Percentiles rank a stretch among this genome's conserved stretches.
phyloP scores from a whole-genome alignment of 2,888 invertebrate species.

The Furcula furcula region DNA sequence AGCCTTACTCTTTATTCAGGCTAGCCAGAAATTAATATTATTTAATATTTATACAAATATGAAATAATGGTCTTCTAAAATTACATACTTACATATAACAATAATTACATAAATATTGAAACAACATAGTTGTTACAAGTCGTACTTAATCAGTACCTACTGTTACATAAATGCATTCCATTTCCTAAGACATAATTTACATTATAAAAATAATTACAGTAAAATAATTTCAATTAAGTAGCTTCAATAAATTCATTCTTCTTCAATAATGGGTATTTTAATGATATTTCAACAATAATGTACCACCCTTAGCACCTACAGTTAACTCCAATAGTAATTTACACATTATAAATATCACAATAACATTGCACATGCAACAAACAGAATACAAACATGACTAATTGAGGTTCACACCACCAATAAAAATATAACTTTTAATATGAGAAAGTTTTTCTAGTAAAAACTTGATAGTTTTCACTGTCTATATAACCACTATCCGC shows the following conservation, averaged over 20 bases:
- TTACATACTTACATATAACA: slow-evolving; percentile 15
- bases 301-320: slow-evolving; percentile 69
- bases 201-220: slow-evolving; percentile 29
- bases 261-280: slow-evolving; percentile 37
- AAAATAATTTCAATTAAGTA: slow-evolving; percentile 33
- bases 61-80: no score
- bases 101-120: slow-evolving; percentile 30
- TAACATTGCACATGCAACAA: slow-evolving; percentile 74
- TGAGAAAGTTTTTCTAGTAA: slow-evolving; percentile 35
- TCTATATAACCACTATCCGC: slow-evolving; percentile 61
- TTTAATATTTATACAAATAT: no score
- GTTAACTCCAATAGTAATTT: slow-evolving; percentile 53
- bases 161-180: slow-evolving; percentile 38
- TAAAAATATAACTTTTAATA: slow-evolving; percentile 25
- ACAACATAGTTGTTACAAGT: slow-evolving; percentile 78
- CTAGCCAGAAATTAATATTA: no score
- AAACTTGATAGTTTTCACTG: slow-evolving; percentile 41
- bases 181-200: slow-evolving; percentile 25
- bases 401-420: slow-evolving; percentile 38
- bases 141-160: slow-evolving; percentile 73
- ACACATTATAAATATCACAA: slow-evolving; percentile 72
- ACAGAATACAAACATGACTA: slow-evolving; percentile 30
- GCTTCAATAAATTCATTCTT: slow-evolving; percentile 30
- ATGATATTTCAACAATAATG: slow-evolving; percentile 47
- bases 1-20: no score